These are phyloP conservation scores for Hesperophylax magnus DNA, from an alignment of 1,140 invertebrate genomes.

Conservation along the genomic window DNA sequence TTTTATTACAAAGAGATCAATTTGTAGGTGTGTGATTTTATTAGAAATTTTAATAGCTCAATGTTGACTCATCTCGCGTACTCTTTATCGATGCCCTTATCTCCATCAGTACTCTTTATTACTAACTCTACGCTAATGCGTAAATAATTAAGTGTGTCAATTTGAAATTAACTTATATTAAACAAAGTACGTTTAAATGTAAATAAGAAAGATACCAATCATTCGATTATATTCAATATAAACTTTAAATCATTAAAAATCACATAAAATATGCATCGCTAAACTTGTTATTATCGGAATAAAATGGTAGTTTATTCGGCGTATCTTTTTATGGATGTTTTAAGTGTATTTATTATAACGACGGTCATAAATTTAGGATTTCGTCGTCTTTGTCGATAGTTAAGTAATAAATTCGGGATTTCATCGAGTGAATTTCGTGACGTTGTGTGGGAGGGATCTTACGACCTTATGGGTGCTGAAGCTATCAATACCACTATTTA, in stretches of 20 bases:
- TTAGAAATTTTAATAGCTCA: no score
- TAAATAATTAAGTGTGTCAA: conserved; percentile 52
- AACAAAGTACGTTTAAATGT: conserved; percentile 42
- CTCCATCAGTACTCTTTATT: conserved; percentile 10
- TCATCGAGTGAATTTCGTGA: conserved; percentile 43
- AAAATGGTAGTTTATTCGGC: conserved; percentile 46
- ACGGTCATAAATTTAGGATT: conserved; percentile 49
- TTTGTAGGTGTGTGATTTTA: no score
- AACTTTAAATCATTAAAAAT: conserved; percentile 26
- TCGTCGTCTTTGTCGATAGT: conserved; percentile 49
- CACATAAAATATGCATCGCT: conserved; percentile 15
- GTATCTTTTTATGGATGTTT: conserved; percentile 53
- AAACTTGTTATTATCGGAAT: conserved; percentile 48
- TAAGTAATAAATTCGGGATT: conserved; percentile 50
- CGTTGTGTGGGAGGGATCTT: conserved; percentile 22
- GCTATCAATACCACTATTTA: conserved; percentile 9
- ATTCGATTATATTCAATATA: conserved; percentile 38
- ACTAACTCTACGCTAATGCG: conserved; percentile 32
- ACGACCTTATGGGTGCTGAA: not conserved
- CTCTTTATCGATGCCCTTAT: not conserved
- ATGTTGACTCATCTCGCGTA: no score
- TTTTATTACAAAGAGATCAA: no score
- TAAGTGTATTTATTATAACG: conserved; percentile 54
- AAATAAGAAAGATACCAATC: conserved; percentile 31
- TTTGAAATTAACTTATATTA: conserved; percentile 42